Base-by-base conservation (phyloP, 2,888 invertebrate genomes). In the Pammene fasciana region DNA sequence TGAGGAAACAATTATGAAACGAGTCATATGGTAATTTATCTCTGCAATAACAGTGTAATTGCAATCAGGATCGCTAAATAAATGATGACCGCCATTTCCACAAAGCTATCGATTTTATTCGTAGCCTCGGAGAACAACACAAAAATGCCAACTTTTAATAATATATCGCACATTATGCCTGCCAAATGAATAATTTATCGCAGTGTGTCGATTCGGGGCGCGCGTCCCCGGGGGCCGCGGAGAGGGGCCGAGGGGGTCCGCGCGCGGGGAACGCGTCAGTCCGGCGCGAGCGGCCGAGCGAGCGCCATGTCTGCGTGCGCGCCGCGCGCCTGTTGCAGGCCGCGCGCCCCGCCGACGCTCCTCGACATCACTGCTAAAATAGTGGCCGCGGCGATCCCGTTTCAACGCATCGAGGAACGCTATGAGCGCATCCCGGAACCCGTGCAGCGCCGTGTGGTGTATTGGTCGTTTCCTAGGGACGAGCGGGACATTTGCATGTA, bases 401-500 rank as follows among this genome's bases (percentile, higher is more conserved):
- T 97, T 91, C 97, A 97, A 87, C 94, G 96, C 79, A 96, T 97
- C 83, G 97, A 97, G 90, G 97, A 97, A 88, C 95, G 96, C 76
- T 97, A 96, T 88, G 96, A 96, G 86, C 95, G 97, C 81, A 97
- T 97, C 87, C 97, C 97, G 76, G 97, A 97, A 87, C 97, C 97
- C 76, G 97, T 97, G 86, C 97, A 97, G 89, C 94, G 96, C 78
- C 94, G 97, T 84, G 96, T 97, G 87, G 96, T 97, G 83, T 97
- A 95, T 93, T 97, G 97, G 96, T 97, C 97, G 75, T 97, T 97
- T 92, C 97, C 97, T 77, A 93, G 97, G 82, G 96, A 97, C 86
- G 97, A 97, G 89, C 94, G 96, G 83, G 97, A 97, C 92, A 97
- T 97, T 87, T 96, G 96, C 91, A 97, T 97, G 96, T 97, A 97